These are phyloP conservation scores for Helicoverpa zea DNA, from an alignment of 1,140 invertebrate species.

Conservation along the genomic window DNA sequence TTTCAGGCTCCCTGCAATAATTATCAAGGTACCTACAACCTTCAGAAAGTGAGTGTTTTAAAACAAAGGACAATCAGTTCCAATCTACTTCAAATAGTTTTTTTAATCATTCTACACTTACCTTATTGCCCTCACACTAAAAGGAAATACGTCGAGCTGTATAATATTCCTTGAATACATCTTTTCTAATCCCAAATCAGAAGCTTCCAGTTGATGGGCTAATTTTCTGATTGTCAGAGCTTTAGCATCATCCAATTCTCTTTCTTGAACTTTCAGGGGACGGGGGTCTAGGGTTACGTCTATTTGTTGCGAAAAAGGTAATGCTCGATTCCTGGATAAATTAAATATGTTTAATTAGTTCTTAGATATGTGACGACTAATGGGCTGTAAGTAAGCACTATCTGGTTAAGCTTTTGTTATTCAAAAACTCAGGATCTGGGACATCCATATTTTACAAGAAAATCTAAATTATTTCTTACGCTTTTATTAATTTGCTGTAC, in stretches of 20 bases:
- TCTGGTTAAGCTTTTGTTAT: too few relatives aligned
- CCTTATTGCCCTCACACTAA: constrained; percentile 88
- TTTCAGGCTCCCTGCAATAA: constrained; percentile 76
- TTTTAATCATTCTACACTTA: constrained; percentile 41
- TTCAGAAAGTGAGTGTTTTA: not conserved
- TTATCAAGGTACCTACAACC: not conserved
- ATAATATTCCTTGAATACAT: constrained; percentile 90
- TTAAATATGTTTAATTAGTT: not conserved
- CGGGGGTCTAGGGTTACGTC: constrained; percentile 89
- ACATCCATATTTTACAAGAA: not conserved
- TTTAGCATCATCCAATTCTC: constrained; percentile 88
- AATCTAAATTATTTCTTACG: constrained; percentile 64
- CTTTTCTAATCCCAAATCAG: constrained; percentile 90
- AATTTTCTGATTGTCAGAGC: constrained; percentile 88
- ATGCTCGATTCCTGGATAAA: constrained; percentile 85
- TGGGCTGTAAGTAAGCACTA: too few relatives aligned
- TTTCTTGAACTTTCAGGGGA: constrained; percentile 88
- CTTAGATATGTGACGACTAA: too few relatives aligned
- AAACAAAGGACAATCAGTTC: not conserved
- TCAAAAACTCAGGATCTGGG: too few relatives aligned
- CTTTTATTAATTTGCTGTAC: constrained; percentile 79
- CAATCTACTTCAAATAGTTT: not conserved
- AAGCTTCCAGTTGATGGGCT: constrained; percentile 84
- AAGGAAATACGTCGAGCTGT: constrained; percentile 89
- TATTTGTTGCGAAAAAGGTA: constrained; percentile 88